These are phyloP conservation scores for roundworm (Caenorhabditis elegans) DNA, from an alignment of 1,140 invertebrate species.

Conservation along the genomic window WBcel235 BX284603.4:9439001-9439500, in stretches of 20 bases:
- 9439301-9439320: not conserved
- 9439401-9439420: not conserved
- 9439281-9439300: constrained; percentile 1
- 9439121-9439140: not conserved
- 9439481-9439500: not conserved
- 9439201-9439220: not conserved
- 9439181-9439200: not conserved
- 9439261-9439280: not conserved
- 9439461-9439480: not conserved
- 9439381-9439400: not conserved
- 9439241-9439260: not conserved
- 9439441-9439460: not conserved
- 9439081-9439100: too few species aligned
- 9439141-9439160: not conserved
- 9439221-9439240: not conserved
- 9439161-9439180: constrained; percentile 2
- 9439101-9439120: too few species aligned
- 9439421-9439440: not conserved
- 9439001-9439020: not conserved
- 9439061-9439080: not conserved
- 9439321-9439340: not conserved
- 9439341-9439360: not conserved
- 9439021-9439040: constrained; percentile 11
- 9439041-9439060: not conserved
- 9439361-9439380: not conserved